Base-by-base conservation (phyloP, 2,113 vertebrate species). In the Shinisaurus crocodilurus region DNA sequence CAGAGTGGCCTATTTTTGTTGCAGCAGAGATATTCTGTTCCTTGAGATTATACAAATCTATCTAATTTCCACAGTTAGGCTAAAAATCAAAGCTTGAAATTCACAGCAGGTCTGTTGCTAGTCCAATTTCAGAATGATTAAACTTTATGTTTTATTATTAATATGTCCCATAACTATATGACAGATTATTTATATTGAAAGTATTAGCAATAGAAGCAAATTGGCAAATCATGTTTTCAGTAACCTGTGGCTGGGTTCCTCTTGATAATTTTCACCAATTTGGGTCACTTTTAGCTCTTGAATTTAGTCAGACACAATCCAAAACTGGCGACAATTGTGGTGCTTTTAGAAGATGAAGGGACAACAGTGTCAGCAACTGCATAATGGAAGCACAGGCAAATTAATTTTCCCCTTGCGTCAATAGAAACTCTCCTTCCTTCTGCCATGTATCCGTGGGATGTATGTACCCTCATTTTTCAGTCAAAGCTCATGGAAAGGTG, bases 221-320 rank as follows among this genome's bases (percentile, higher is more conserved):
- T n/a, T n/a, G n/a, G n/a, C 0, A 1, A 91, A 82, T 65, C 85
- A 90, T 82, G 72, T 93, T 96, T 96, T 93, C 91, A 0, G 0
- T 91, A 91, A 94, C 75, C 0, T 0, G 34, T 54, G 70, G 27
- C 94, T 95, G 94, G 82, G 7, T 91, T 45, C 92, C 82, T 50
- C 94, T 86, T 93, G 92, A 54, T 88, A 91, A 94, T 95, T 96
- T 94, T 95, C 92, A 95, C 93, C 95, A 76, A 57, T 95, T 96
- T 94, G 90, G 83, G 92, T 65, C 67, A 40, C 29, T 91, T 92
- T 86, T 89, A 18, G 23, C 82, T 96, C 93, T 95, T 92, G 0
- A 91, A 85, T 95, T 96, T 95, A 96, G 93, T 96, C 95, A 96
- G 77, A 45, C 6, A 70, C 16, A 60, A 87, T 9, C 37, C 16